Evolutionary conservation across 2,797 vertebrate genomes (phyloP).

Genomic region (Ambastaia sidthimunki): DNA sequence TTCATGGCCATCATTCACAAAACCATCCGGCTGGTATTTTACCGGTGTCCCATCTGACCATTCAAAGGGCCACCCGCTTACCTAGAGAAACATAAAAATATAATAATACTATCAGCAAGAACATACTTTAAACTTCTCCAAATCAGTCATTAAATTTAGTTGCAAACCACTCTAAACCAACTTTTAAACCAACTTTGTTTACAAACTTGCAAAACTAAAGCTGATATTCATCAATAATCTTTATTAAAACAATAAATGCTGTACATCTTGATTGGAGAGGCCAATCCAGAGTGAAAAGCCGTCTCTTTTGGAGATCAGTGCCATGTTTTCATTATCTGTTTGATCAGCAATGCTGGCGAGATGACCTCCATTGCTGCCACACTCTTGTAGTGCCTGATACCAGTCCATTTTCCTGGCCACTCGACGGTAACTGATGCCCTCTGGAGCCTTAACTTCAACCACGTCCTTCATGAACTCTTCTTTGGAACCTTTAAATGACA

Average conservation of each 20-base stretch:
- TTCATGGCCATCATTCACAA: slow-evolving; percentile 50
- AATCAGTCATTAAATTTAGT: too few relatives aligned
- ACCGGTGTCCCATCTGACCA: slow-evolving; percentile 90
- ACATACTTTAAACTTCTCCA: neutral
- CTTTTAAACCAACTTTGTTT: too few relatives aligned
- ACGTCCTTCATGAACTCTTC: slow-evolving; percentile 74
- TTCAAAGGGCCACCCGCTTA: slow-evolving; percentile 77
- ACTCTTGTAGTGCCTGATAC: slow-evolving; percentile 85
- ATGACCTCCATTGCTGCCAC: slow-evolving; percentile 77
- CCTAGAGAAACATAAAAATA: slow-evolving; percentile 67
- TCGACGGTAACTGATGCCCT: slow-evolving; percentile 80
- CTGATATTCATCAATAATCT: neutral
- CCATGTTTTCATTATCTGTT: slow-evolving; percentile 76
- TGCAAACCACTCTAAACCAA: too few relatives aligned
- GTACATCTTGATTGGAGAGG: slow-evolving; percentile 89
- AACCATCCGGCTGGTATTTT: slow-evolving; percentile 74
- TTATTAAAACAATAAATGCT: slow-evolving; percentile 54
- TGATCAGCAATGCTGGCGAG: slow-evolving; percentile 86
- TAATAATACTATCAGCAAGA: too few relatives aligned
- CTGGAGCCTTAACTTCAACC: slow-evolving; percentile 69
- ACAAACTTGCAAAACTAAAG: neutral
- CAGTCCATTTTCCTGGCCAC: slow-evolving; percentile 82
- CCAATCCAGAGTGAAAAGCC: slow-evolving; percentile 94
- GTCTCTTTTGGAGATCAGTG: slow-evolving; percentile 81
- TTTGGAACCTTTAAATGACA: slow-evolving; percentile 67